These are phyloP conservation scores for Danio choprae DNA, from an alignment of 2,797 vertebrate genomes.

Conservation along the genomic window DNA sequence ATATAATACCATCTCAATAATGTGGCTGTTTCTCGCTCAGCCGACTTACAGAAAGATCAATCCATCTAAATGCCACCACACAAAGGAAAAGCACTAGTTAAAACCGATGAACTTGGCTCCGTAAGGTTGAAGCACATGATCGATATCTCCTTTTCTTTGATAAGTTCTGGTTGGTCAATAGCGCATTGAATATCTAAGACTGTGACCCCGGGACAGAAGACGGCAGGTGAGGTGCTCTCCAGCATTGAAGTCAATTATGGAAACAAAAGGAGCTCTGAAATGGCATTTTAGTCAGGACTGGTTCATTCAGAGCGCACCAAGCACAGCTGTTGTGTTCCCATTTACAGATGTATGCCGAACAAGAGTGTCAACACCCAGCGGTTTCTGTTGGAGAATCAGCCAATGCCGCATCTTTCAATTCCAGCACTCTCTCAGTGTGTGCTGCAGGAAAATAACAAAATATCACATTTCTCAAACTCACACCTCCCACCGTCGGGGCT, in stretches of 20 bases:
- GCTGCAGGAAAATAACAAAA: slow-evolving; percentile 15
- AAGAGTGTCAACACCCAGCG: slow-evolving; percentile 26
- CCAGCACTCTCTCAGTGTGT: slow-evolving; percentile 19
- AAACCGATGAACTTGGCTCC: slow-evolving; percentile 38
- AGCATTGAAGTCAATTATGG: slow-evolving; percentile 56
- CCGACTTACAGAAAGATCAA: slow-evolving; percentile 51
- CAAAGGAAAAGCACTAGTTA: slow-evolving; percentile 54
- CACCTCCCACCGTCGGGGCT: slow-evolving; percentile 1
- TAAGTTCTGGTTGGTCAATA: slow-evolving; percentile 52
- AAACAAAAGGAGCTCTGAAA: slow-evolving; percentile 59
- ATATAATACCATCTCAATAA: slow-evolving; percentile 57
- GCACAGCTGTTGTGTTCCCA: slow-evolving; percentile 27
- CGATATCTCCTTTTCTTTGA: slow-evolving; percentile 49
- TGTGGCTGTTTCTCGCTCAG: slow-evolving; percentile 14
- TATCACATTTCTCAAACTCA: slow-evolving; percentile 39
- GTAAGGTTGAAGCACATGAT: slow-evolving; percentile 32
- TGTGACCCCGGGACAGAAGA: slow-evolving; percentile 33
- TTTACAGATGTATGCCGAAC: not conserved
- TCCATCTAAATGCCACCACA: slow-evolving; percentile 60
- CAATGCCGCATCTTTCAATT: slow-evolving; percentile 20
- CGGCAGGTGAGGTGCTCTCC: slow-evolving; percentile 43
- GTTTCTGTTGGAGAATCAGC: not conserved
- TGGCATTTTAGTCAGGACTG: slow-evolving; percentile 43
- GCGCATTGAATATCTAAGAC: slow-evolving; percentile 50
- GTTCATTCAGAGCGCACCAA: slow-evolving; percentile 28